Evolutionary conservation across 1,140 invertebrate species (phyloP).

Genomic region (Cydia amplana): DNA sequence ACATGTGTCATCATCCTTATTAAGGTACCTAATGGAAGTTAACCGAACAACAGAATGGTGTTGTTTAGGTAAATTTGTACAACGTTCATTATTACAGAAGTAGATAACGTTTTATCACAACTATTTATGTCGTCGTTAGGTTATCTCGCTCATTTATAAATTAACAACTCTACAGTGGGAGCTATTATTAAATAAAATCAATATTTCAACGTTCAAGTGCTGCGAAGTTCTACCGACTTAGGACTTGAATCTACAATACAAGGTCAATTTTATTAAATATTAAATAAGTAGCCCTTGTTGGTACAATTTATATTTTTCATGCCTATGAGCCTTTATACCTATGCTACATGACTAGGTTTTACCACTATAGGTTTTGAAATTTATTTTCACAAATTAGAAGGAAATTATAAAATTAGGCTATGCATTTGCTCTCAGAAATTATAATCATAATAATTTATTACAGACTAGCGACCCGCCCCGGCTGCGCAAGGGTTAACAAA

Average conservation of each 20-base stretch:
- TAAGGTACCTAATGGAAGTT: not conserved
- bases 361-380: too few species aligned
- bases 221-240: not conserved
- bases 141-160: conserved; percentile 15
- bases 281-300: not conserved
- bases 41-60: not conserved
- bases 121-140: conserved; percentile 21
- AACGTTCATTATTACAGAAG: not conserved
- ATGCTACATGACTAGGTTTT: too few species aligned
- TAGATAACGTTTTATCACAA: not conserved
- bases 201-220: conserved; percentile 1
- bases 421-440: too few species aligned
- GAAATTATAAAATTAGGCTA: too few species aligned
- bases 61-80: conserved; percentile 3
- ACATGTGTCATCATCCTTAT: too few species aligned
- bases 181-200: conserved; percentile 20
- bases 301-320: too few species aligned
- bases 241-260: not conserved
- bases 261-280: too few species aligned
- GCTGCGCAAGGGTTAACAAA: too few species aligned
- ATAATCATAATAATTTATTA: too few species aligned
- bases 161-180: conserved; percentile 9
- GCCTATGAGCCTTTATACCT: too few species aligned
- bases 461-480: too few species aligned
- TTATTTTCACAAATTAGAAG: too few species aligned